Evolutionary conservation across 2,113 vertebrate species (phyloP).

Genomic region (Prietella phreatophila): DNA sequence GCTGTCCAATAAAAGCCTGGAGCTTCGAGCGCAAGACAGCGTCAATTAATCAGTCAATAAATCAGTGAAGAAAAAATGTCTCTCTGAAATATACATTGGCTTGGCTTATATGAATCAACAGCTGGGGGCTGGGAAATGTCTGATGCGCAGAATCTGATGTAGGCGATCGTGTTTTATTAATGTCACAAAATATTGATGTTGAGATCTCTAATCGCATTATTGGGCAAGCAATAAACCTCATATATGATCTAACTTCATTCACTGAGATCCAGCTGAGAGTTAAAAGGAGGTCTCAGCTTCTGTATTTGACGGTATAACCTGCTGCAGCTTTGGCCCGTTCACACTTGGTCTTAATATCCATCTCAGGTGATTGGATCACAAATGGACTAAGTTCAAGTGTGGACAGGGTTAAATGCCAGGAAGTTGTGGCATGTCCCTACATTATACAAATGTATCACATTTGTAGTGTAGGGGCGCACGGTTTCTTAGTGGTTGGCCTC

Average conservation of each 20-base stretch:
- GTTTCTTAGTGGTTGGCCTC: too few relatives aligned
- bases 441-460: too few relatives aligned
- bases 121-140: conserved; percentile 1
- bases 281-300: too few relatives aligned
- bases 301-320: background rate
- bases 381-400: background rate
- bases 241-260: background rate
- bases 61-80: background rate
- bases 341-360: conserved; percentile 4
- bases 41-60: background rate
- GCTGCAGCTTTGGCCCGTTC: background rate
- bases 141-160: conserved; percentile 10
- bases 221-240: background rate
- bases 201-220: background rate
- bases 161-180: background rate
- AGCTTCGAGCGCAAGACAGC: background rate
- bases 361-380: background rate
- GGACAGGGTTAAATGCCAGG: background rate
- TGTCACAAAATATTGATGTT: conserved; percentile 3
- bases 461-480: too few relatives aligned
- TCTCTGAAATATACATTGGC: too few relatives aligned
- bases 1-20: background rate
- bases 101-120: conserved; percentile 8
- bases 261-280: background rate
- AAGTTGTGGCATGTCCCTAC: background rate